These are phyloP conservation scores for Penaeus indicus DNA, from an alignment of 1,140 invertebrate species.

Conservation along the genomic window DNA sequence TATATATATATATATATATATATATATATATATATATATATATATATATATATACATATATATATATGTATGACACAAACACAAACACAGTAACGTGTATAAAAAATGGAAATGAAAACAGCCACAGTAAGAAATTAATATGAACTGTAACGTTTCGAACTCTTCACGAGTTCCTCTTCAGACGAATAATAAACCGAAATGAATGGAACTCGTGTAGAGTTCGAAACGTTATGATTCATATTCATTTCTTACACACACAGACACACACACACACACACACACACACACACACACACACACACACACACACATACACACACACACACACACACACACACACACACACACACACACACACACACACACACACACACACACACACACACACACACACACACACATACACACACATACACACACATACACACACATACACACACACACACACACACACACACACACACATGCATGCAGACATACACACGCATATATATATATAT, in stretches of 20 bases:
- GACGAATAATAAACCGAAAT: too few species aligned
- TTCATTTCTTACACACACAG: not conserved
- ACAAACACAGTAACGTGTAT: too few species aligned
- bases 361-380: not conserved
- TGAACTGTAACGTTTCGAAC: too few species aligned
- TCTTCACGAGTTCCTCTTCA: too few species aligned
- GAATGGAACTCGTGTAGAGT: too few species aligned
- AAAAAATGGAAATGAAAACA: too few species aligned
- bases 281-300: too few species aligned
- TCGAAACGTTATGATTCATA: not conserved
- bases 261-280: too few species aligned
- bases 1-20: too few species aligned
- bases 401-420: not conserved
- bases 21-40: too few species aligned
- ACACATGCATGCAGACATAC: not conserved
- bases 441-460: conserved; percentile 13
- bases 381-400: not conserved
- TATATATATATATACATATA: conserved; percentile 13
- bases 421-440: conserved; percentile 13
- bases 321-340: not conserved
- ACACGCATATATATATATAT: not conserved
- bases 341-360: not conserved
- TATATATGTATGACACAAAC: not conserved
- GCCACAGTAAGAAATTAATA: too few species aligned
- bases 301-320: not conserved